Evolutionary conservation across 1,140 invertebrate species (phyloP).

Genomic region (Cyclina sinensis): DNA sequence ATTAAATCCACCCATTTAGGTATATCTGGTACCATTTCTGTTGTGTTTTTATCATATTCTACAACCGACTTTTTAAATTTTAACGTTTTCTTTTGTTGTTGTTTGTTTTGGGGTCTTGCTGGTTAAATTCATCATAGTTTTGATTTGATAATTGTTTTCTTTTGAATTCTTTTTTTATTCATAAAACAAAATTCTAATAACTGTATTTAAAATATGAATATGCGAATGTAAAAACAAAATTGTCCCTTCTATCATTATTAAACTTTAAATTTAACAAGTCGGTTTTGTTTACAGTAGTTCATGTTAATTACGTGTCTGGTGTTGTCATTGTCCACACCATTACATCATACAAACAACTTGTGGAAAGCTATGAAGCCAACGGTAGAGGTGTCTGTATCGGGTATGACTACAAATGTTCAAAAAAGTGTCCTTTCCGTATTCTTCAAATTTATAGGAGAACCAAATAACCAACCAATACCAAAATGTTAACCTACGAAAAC

Average conservation of each 20-base stretch:
- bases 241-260: neutral
- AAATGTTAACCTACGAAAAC: no score
- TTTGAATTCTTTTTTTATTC: no score
- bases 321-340: neutral
- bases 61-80: constrained; percentile 66
- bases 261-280: constrained; percentile 35
- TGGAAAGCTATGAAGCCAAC: neutral
- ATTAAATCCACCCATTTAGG: constrained; percentile 44
- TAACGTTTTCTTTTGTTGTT: neutral
- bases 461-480: no score
- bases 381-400: no score
- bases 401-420: no score
- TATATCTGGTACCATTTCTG: neutral
- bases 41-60: constrained; percentile 15
- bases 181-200: no score
- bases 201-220: neutral
- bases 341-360: neutral
- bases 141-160: neutral
- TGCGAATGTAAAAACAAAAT: neutral
- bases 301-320: neutral
- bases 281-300: neutral
- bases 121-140: constrained; percentile 59
- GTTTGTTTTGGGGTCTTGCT: constrained; percentile 30
- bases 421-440: no score
- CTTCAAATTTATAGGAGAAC: no score